Percentiles rank a stretch among this genome's conserved stretches.
Conservation (phyloP, 1,140 invertebrate genomes). For the Ephestia elutella region DNA sequence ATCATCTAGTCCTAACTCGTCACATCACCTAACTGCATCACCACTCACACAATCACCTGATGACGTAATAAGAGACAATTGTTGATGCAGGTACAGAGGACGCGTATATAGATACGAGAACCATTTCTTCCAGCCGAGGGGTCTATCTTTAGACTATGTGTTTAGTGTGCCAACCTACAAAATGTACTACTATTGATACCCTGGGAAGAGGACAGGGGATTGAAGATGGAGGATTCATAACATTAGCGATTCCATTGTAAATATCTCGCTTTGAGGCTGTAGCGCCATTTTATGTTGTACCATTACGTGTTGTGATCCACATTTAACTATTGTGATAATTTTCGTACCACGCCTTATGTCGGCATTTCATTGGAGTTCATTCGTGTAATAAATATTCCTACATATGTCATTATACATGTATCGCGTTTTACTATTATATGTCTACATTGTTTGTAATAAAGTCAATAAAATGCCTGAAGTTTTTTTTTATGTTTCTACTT, state of each 20-base stretch:
- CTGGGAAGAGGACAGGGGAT: constrained; percentile 26
- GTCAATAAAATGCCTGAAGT: constrained; percentile 1
- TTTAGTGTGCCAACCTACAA: constrained; percentile 69
- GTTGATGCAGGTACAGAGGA: constrained; percentile 71
- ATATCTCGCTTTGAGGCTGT: constrained; percentile 50
- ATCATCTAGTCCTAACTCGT: constrained; percentile 3
- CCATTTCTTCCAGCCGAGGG: constrained; percentile 70
- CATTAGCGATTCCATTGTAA: constrained; percentile 47
- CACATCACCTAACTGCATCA: constrained; percentile 16
- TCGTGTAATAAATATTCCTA: constrained; percentile 5
- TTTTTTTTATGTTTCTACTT: not conserved
- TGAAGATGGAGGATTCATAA: constrained; percentile 25
- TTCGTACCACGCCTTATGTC: constrained; percentile 8
- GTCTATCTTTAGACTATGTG: constrained; percentile 63
- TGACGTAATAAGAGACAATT: constrained; percentile 53
- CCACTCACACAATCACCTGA: constrained; percentile 21
- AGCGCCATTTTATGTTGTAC: constrained; percentile 45
- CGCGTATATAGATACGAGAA: constrained; percentile 72
- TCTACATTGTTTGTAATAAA: constrained; percentile 9
- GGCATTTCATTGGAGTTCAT: constrained; percentile 13
- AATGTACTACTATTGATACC: constrained; percentile 67
- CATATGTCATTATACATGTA: constrained; percentile 12
- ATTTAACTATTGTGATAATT: constrained; percentile 62
- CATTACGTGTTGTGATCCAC: constrained; percentile 58
- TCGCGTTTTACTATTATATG: constrained; percentile 8